Evolutionary conservation across 2,113 vertebrate genomes (phyloP), one percentile per base, ranked within the genome.

Genomic region (Thunnus maccoyii): DNA sequence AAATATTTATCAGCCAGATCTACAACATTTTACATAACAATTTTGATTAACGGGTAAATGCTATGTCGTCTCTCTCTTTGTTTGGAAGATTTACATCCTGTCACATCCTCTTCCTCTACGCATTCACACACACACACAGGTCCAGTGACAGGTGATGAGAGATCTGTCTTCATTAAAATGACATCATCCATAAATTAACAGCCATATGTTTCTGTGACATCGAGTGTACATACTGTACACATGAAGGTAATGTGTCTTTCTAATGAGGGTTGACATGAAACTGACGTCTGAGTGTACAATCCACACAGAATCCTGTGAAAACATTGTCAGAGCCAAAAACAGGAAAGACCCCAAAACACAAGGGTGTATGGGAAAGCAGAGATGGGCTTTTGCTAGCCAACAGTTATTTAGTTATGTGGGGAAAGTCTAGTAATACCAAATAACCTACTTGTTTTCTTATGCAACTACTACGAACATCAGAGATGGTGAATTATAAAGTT

Each of bases 171-270:
- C 76, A 79, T 84, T 79, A 66, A 69, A 72, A 65, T 50, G 6
- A 55, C 47, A 72, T 52, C 10, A 68, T 67, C 25, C 68, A 79
- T 75, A 18, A 83, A 89, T 89, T 0, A 85, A 32, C 18, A 47
- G 18, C 73, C 84, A 36, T 78, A 74, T 72, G 80, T 67, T 73
- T 36, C 56, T 70, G 69, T 75, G 75, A 72, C 65, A 86, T 11
- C 20, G 0, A 0, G 56, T 25, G 60, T 36, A 57, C 56, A 36
- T 32, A 52, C 0, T 7, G 47, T 32, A 25, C 57, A 15, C 36
- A 32, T 32, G 70, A 82, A 66, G 48, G 22, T 25, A 15, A 48
- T 1, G 16, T 69, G 18, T 76, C 36, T 48, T 47, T 56, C n/a
- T 70, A 71, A 80, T 52, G 63, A 64, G 73, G 63, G 51, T 2